phyloP scores from a whole-genome alignment of 2,888 invertebrate species.

The Digitonthophagus gazella region DNA sequence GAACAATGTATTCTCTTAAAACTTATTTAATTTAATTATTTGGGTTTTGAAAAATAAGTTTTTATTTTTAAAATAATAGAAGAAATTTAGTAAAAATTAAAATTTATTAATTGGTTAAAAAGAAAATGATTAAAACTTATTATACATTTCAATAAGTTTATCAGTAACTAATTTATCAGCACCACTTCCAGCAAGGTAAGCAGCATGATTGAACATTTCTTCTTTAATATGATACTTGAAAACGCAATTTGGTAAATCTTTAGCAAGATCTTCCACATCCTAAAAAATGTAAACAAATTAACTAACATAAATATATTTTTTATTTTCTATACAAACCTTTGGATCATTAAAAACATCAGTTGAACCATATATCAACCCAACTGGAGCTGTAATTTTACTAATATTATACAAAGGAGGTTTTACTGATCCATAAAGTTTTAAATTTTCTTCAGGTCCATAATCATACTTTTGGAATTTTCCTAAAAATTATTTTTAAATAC shows the following conservation, averaged over 20 bases:
- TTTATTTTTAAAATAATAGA: too few relatives aligned
- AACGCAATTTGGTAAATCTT: neutral
- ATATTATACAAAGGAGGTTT: conserved; percentile 58
- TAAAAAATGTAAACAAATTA: too few relatives aligned
- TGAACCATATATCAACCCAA: neutral
- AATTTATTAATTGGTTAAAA: too few relatives aligned
- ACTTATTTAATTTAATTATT: too few relatives aligned
- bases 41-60: too few relatives aligned
- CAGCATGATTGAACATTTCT: neutral
- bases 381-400: conserved; percentile 54
- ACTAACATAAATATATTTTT: too few relatives aligned
- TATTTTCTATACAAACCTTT: neutral
- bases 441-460: conserved; percentile 50
- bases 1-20: too few relatives aligned
- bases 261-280: too few relatives aligned
- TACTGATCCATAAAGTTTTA: conserved; percentile 51
- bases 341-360: neutral
- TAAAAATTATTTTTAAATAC: too few relatives aligned
- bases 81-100: too few relatives aligned
- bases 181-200: neutral
- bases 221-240: neutral
- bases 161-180: neutral
- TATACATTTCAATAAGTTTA: neutral
- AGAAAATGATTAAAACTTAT: too few relatives aligned
- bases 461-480: conserved; percentile 48